Evolutionary conservation across 1,140 invertebrate genomes (phyloP), one percentile per base, ranked within the genome.

Genomic region (Tetragnatha versicolor): DNA sequence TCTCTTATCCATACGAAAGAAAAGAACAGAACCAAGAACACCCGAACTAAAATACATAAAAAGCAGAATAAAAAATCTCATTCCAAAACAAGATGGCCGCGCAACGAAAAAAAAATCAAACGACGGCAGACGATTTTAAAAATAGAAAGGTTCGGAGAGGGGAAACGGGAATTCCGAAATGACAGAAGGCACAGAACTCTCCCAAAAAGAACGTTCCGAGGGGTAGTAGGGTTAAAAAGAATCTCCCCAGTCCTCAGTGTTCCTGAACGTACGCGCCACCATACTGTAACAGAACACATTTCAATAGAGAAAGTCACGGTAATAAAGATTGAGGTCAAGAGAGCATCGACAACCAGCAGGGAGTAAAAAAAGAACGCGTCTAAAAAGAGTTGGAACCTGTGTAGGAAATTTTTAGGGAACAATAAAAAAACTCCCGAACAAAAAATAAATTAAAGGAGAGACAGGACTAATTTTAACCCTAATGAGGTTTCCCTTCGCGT

Each of bases 111-210:
- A 3, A 39, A 27, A 61, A 33, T 25, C 7, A 25, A 33, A 39
- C 7, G 42, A 39, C 60, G 42, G 60, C 60, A 63, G 37, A 63
- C 60, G 60, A 63, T 42, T 63, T 63, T 63, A 63, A 63, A 63
- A 63, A 63, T 63, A 63, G 60, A 63, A 42, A 63, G 37, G 60
- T 39, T 63, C n/a, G 37, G 60, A 31, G 29, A 31, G 35, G 33
- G 20, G 22, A 63, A 39, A 63, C n/a, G 42, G 14, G 25, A 25
- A 39, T 63, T 12, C 29, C 17, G 12, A 9, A 55, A 61, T 20
- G 29, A 33, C 7, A 42, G 7, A 42, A 42, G 39, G 39, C 20
- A 27, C 37, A 39, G 47, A 20, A 42, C n/a, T 31, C 35, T 63
- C 20, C 7, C 37, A 63, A 63, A 63, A 63, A 63, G 60, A 63